phyloP scores from a whole-genome alignment of 2,888 invertebrate genomes.

The Eristalis intricaria region DNA sequence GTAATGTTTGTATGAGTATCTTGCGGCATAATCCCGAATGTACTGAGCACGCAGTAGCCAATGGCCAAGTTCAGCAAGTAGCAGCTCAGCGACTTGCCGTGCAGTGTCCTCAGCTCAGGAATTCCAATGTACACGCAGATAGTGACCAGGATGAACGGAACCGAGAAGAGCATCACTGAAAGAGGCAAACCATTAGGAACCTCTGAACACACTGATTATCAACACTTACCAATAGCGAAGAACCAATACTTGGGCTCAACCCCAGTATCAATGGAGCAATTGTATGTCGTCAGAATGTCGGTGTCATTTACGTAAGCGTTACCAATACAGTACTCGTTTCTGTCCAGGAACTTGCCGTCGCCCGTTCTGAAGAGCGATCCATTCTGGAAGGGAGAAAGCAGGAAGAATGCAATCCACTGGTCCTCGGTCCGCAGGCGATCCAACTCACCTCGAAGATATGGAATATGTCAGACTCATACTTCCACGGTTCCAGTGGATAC shows the following conservation, averaged over 20 bases:
- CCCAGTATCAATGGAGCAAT: slow-evolving; percentile 73
- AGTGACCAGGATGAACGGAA: slow-evolving; percentile 88
- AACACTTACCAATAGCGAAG: slow-evolving; percentile 77
- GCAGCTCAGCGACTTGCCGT: slow-evolving; percentile 88
- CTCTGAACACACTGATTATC: background rate
- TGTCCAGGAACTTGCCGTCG: slow-evolving; percentile 74
- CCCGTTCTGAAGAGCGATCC: slow-evolving; percentile 76
- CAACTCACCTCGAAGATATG: slow-evolving; percentile 74
- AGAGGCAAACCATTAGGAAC: slow-evolving; percentile 51
- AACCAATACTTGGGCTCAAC: slow-evolving; percentile 75
- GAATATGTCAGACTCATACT: slow-evolving; percentile 73
- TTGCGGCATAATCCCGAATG: slow-evolving; percentile 72
- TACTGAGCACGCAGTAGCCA: slow-evolving; percentile 84
- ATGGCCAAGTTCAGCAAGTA: slow-evolving; percentile 86
- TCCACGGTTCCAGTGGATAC: slow-evolving; percentile 74
- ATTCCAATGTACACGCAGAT: slow-evolving; percentile 88
- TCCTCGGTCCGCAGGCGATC: background rate
- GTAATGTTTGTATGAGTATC: slow-evolving; percentile 68
- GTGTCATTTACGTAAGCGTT: slow-evolving; percentile 73
- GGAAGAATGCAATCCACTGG: background rate
- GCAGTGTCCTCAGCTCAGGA: slow-evolving; percentile 87
- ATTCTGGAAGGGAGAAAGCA: slow-evolving; percentile 72
- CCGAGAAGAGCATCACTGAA: slow-evolving; percentile 87
- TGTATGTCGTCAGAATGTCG: slow-evolving; percentile 76
- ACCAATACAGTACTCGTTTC: slow-evolving; percentile 78